phyloP scores from a whole-genome alignment of 2,888 invertebrate species.

The Luperina nickerlii region DNA sequence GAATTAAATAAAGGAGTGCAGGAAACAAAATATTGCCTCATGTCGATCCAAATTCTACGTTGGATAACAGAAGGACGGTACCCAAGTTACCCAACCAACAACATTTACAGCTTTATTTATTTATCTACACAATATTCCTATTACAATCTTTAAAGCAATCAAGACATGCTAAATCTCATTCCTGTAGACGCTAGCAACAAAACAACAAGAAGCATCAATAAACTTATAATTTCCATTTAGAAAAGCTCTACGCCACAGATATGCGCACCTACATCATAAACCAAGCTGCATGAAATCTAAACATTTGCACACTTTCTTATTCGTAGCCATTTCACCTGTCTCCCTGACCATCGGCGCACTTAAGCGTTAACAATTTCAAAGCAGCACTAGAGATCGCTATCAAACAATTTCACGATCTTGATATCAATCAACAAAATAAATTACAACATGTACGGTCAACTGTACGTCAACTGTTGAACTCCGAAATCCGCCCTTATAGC shows the following conservation, averaged over 20 bases:
- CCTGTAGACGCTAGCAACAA: not conserved
- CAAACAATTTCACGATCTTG: constrained; percentile 46
- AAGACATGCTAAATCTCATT: not conserved
- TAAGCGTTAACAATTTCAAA: constrained; percentile 51
- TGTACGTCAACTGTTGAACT: not conserved
- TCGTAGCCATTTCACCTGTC: constrained; percentile 54
- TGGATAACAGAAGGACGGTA: not conserved
- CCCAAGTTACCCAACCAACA: not conserved
- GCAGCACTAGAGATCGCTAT: constrained; percentile 42
- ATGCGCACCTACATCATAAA: not conserved
- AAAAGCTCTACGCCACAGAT: constrained; percentile 32
- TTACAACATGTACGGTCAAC: constrained; percentile 30
- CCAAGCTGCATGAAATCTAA: constrained; percentile 13
- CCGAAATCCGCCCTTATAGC: not conserved
- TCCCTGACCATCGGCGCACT: constrained; percentile 28
- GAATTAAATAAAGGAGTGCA: not conserved
- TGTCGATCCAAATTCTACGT: not conserved
- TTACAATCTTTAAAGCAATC: not conserved
- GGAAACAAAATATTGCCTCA: not conserved
- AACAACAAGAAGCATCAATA: not conserved
- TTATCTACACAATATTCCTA: not conserved
- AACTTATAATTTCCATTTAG: not conserved
- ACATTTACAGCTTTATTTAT: not conserved
- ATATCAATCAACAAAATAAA: constrained; percentile 61
- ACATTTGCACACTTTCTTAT: constrained; percentile 55